phyloP scores from a whole-genome alignment of 2,888 invertebrate genomes.

The Ophioninae sp. region DNA sequence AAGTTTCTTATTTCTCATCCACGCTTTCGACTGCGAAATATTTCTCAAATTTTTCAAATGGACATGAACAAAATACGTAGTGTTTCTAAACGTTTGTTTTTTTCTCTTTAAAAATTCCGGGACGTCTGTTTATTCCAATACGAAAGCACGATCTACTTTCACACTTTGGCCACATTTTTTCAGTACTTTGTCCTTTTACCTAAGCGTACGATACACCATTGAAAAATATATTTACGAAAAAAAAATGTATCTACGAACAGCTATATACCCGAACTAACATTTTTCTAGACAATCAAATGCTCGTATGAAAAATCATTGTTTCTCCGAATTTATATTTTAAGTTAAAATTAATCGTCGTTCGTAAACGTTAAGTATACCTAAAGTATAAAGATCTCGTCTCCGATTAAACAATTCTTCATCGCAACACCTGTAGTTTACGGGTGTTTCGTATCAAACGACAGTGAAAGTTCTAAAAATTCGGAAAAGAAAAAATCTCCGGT shows the following conservation, averaged over 20 bases:
- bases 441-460: not conserved
- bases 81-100: not conserved
- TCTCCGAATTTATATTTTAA: constrained; percentile 26
- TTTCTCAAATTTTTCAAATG: too few relatives aligned
- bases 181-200: not conserved
- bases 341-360: constrained; percentile 16
- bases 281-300: constrained; percentile 45
- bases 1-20: not conserved
- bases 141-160: not conserved
- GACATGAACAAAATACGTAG: too few relatives aligned
- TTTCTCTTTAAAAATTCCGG: not conserved
- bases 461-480: constrained; percentile 2
- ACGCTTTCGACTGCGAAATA: too few relatives aligned
- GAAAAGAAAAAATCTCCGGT: too few relatives aligned
- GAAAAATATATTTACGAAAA: not conserved
- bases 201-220: not conserved
- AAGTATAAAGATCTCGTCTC: too few relatives aligned
- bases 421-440: too few relatives aligned
- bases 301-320: constrained; percentile 32
- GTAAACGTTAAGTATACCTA: constrained; percentile 29
- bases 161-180: not conserved
- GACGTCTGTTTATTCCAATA: not conserved
- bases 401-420: not conserved
- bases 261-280: constrained; percentile 44
- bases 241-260: constrained; percentile 5